Evolutionary conservation across 1,140 invertebrate species (phyloP), one percentile per base, ranked within the genome.

Genomic region (Sesamia nonagrioides): DNA sequence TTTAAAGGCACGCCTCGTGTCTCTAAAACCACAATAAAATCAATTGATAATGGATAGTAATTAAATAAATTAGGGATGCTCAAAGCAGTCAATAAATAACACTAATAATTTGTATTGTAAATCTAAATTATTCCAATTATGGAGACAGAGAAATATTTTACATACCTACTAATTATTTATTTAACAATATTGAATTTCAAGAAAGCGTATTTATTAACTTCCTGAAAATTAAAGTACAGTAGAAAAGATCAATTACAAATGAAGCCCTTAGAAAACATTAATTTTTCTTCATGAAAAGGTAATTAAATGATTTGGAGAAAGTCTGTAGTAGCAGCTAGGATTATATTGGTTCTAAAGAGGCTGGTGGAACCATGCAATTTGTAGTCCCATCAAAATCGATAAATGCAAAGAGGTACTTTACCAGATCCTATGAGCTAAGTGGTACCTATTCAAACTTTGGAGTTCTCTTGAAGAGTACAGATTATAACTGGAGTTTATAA

Each of bases 171-270:
- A 58, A 58, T 58, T 58, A 21, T 58, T 58, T 58, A 13, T 27
- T 27, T 17, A 9, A 13, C 15, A 63, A 40, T 63, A n/a, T 37
- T 9, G n/a, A 15, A 35, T 18, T 40, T 35, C 37, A 45, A 40
- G n/a, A 27, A 40, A 68, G 21, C 40, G 42, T 48, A 27, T 68
- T 21, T 63, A 9, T 33, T 68, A 63, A 68, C 42, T 69, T 69
- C 45, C 9, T 27, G 45, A 50, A 21, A 50, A 33, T 66, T 42
- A 66, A 42, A 58, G n/a, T n/a, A 13, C 40, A 50, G 66, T 8
- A 50, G 45, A 50, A 50, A 0, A 21, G 18, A 69, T 69, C 66
- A 69, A 48, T 48, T 69, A 48, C 45, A 33, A 69, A 42, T 50
- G 42, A 69, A 69, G 13, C 66, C 40, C 50, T 69, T 50, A 11